phyloP scores from a whole-genome alignment of 1,140 invertebrate genomes.

The Mamestra configurata region DNA sequence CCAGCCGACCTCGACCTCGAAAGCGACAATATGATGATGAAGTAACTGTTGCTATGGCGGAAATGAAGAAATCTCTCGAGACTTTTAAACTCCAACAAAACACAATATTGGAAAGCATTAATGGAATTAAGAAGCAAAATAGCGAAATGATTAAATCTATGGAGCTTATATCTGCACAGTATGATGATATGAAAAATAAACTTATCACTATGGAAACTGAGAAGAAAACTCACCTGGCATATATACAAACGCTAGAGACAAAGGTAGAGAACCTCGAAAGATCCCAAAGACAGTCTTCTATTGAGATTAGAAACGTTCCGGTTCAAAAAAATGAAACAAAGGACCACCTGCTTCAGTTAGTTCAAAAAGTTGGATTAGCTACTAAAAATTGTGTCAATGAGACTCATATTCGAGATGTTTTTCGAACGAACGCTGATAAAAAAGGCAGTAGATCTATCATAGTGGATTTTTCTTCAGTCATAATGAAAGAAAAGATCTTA shows the following conservation, averaged over 20 bases:
- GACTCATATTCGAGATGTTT: not conserved
- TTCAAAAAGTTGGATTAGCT: not conserved
- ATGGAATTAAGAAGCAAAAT: not conserved
- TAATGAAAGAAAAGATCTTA: not conserved
- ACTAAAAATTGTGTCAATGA: not conserved
- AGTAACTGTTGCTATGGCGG: not conserved
- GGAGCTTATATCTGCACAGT: not conserved
- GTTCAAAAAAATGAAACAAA: not conserved
- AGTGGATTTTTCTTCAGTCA: not conserved
- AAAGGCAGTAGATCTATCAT: not conserved
- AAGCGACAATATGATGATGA: not conserved
- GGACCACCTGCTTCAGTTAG: not conserved
- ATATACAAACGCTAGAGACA: not conserved
- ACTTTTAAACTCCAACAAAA: not conserved
- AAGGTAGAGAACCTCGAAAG: not conserved
- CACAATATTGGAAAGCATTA: not conserved
- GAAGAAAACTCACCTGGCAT: not conserved
- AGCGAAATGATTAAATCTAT: not conserved
- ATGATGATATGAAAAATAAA: not conserved
- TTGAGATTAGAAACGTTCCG: not conserved
- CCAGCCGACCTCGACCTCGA: not conserved
- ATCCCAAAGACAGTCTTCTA: not conserved
- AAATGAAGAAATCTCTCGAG: not conserved
- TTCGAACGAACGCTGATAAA: not conserved
- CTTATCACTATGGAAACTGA: not conserved